These are phyloP conservation scores for Drosophila seguyi DNA, from an alignment of 1,140 invertebrate genomes.

Conservation along the genomic window DNA sequence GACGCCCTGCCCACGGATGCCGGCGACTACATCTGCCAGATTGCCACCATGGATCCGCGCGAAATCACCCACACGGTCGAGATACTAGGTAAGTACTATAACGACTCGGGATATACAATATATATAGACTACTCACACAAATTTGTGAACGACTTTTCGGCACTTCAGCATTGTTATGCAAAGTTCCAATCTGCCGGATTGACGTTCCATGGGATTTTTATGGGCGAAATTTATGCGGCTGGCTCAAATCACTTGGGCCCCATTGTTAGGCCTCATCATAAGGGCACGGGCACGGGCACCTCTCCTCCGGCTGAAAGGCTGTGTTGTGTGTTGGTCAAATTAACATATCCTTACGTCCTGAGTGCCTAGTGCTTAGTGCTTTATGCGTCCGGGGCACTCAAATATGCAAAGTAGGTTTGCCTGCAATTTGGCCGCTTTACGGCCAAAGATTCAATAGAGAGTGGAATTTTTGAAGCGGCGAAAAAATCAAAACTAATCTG, in stretches of 20 bases:
- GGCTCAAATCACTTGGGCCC: slow-evolving; percentile 77
- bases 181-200: slow-evolving; percentile 53
- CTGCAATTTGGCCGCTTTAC: slow-evolving; percentile 80
- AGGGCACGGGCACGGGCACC: slow-evolving; percentile 40
- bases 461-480: slow-evolving; percentile 53
- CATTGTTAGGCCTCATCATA: slow-evolving; percentile 77
- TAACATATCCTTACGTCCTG: slow-evolving; percentile 78
- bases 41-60: slow-evolving; percentile 87
- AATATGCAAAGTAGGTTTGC: slow-evolving; percentile 78
- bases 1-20: slow-evolving; percentile 87
- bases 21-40: slow-evolving; percentile 88
- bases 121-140: slow-evolving; percentile 19
- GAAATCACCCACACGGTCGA: slow-evolving; percentile 88
- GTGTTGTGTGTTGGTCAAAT: slow-evolving; percentile 60
- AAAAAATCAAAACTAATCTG: slow-evolving; percentile 83
- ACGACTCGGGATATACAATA: slow-evolving; percentile 3
- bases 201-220: slow-evolving; percentile 61
- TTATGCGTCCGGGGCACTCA: slow-evolving; percentile 70
- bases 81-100: slow-evolving; percentile 86
- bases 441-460: slow-evolving; percentile 76
- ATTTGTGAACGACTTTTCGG: slow-evolving; percentile 49
- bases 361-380: slow-evolving; percentile 48
- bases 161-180: slow-evolving; percentile 69
- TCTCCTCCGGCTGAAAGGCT: slow-evolving; percentile 19
- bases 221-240: slow-evolving; percentile 71